These are phyloP conservation scores for Perodicticus potto DNA, from an alignment of 2,797 vertebrate species.

Conservation along the genomic window DNA sequence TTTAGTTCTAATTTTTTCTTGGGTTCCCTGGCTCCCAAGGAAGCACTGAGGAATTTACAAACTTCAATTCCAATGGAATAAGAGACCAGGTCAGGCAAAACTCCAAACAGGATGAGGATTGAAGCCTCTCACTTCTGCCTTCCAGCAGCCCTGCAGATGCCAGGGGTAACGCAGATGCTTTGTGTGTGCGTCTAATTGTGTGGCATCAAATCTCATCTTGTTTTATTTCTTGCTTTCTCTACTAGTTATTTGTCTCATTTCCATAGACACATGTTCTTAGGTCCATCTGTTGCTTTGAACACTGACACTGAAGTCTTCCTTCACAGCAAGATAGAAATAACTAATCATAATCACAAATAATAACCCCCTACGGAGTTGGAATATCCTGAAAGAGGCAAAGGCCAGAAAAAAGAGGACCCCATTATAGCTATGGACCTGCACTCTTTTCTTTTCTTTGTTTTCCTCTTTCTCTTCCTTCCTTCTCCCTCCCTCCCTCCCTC, in stretches of 20 bases:
- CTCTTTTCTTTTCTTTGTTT: background rate
- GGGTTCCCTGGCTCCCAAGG: background rate
- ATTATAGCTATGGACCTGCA: too few species aligned
- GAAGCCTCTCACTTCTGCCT: background rate
- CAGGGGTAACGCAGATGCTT: fast-evolving
- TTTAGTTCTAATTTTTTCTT: background rate
- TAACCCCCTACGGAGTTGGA: background rate
- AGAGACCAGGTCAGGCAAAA: background rate
- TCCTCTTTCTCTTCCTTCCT: too few species aligned
- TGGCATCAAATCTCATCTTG: background rate
- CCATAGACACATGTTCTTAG: background rate
- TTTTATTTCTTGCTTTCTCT: background rate
- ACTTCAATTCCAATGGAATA: background rate
- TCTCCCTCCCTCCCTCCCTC: too few species aligned
- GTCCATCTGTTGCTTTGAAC: background rate
- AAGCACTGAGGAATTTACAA: background rate
- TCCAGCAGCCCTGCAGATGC: fast-evolving
- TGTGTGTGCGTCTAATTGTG: background rate
- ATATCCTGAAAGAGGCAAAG: background rate
- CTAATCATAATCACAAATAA: background rate
- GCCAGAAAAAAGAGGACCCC: background rate
- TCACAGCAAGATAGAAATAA: background rate
- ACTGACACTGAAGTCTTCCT: background rate
- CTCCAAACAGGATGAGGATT: background rate
- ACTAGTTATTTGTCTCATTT: background rate